These are phyloP conservation scores for Periophthalmus magnuspinnatus DNA, from an alignment of 2,797 vertebrate genomes.

Conservation along the genomic window DNA sequence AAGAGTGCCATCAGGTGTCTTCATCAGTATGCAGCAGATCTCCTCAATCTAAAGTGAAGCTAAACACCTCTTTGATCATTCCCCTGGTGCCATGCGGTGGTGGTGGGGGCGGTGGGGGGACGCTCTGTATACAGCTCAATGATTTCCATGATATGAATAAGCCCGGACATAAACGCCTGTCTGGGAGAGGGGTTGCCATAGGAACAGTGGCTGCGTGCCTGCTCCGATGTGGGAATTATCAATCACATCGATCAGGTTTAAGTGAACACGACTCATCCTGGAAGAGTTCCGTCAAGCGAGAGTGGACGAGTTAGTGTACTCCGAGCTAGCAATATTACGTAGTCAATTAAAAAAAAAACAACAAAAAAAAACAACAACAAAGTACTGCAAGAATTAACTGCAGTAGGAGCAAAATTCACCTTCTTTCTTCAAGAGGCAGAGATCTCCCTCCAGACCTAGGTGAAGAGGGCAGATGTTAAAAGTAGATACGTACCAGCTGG, in stretches of 20 bases:
- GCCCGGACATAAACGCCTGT: slow-evolving; percentile 29
- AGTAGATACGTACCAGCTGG: slow-evolving; percentile 54
- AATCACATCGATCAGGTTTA: slow-evolving; percentile 47
- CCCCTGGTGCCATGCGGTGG: neutral
- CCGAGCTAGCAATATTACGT: neutral
- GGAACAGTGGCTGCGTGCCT: slow-evolving; percentile 40
- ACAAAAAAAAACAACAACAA: neutral
- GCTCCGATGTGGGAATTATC: slow-evolving; percentile 36
- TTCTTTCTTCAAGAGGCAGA: slow-evolving; percentile 19
- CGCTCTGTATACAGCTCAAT: slow-evolving; percentile 26
- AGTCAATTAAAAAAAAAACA: neutral
- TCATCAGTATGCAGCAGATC: slow-evolving; percentile 16
- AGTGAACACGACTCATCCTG: slow-evolving; percentile 31
- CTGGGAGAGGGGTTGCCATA: slow-evolving; percentile 43
- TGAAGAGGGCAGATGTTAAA: slow-evolving; percentile 51
- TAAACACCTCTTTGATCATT: slow-evolving; percentile 10
- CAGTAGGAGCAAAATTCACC: neutral
- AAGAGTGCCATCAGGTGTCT: neutral
- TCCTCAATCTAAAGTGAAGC: neutral
- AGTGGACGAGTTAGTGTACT: neutral
- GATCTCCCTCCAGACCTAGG: slow-evolving; percentile 46
- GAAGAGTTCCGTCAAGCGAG: slow-evolving; percentile 11
- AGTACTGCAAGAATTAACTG: neutral
- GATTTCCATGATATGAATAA: slow-evolving; percentile 39
- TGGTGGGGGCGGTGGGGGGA: neutral